A percentile compares a stretch with the other conserved stretches of the same genome.
These are phyloP conservation scores for Macaria liturata DNA, from an alignment of 2,888 invertebrate genomes.

Conservation along the genomic window DNA sequence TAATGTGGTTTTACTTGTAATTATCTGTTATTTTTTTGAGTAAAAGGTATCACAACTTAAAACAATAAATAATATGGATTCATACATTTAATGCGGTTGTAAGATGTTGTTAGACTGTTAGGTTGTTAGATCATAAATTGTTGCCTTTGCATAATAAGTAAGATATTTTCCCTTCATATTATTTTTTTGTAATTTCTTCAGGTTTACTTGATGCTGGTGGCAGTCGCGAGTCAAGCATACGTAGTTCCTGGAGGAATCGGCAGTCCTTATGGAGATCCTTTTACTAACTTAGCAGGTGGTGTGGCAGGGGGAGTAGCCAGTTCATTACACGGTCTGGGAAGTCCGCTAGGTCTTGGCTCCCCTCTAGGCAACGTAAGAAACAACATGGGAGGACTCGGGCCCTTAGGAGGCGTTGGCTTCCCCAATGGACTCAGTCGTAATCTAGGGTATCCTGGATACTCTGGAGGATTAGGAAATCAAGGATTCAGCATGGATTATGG, in stretches of 20 bases:
- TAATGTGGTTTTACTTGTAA: not conserved
- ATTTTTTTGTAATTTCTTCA: slow-evolving; percentile 3
- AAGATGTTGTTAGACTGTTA: too few relatives aligned
- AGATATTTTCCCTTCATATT: too few relatives aligned
- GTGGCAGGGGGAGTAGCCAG: slow-evolving; percentile 4
- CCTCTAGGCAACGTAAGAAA: not conserved
- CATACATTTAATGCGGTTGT: too few relatives aligned
- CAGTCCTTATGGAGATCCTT: slow-evolving; percentile 2
- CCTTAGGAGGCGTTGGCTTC: not conserved
- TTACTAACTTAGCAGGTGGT: slow-evolving; percentile 6
- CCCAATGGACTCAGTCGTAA: too few relatives aligned
- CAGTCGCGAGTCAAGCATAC: slow-evolving; percentile 1
- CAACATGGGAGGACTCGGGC: not conserved
- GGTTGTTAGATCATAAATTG: too few relatives aligned
- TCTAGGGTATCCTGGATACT: not conserved
- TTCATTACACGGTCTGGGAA: not conserved
- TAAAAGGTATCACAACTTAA: too few relatives aligned
- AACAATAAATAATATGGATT: too few relatives aligned
- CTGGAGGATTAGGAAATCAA: not conserved
- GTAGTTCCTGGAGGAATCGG: not conserved
- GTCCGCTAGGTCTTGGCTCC: not conserved
- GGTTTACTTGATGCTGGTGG: not conserved
- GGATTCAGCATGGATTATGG: slow-evolving; percentile 4
- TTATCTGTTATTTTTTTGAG: not conserved
- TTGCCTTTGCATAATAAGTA: too few relatives aligned